A percentile compares a stretch with the other conserved stretches of the same genome.
Evolutionary conservation across 2,113 vertebrate species (phyloP).

Genomic region (Hypomesus transpacificus): DNA sequence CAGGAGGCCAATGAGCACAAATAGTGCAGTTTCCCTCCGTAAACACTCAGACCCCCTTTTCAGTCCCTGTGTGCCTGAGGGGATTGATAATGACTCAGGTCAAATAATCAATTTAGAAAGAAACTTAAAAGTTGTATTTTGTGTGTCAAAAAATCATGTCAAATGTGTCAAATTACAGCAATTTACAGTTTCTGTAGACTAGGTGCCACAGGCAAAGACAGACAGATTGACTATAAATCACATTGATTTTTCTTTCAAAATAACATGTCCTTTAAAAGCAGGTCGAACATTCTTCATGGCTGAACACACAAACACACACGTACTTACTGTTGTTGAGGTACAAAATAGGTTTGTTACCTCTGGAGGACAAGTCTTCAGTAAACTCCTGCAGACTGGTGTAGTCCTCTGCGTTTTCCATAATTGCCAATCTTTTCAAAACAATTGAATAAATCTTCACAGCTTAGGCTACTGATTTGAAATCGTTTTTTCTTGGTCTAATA

Average conservation of each 20-base stretch:
- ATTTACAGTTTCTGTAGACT: not conserved
- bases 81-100: constrained; percentile 34
- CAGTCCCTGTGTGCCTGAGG: constrained; percentile 56
- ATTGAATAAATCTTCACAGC: too few species aligned
- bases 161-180: not conserved
- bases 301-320: constrained; percentile 2
- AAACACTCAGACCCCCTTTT: constrained; percentile 40
- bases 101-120: not conserved
- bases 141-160: not conserved
- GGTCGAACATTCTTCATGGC: constrained; percentile 1
- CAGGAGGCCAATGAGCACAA: constrained; percentile 59
- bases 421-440: not conserved
- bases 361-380: constrained; percentile 31
- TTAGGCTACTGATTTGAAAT: too few species aligned
- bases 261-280: constrained; percentile 2
- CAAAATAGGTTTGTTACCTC: constrained; percentile 40
- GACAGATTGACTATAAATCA: constrained; percentile 13
- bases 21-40: constrained; percentile 44
- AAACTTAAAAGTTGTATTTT: too few species aligned
- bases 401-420: constrained; percentile 50
- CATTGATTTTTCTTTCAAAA: constrained; percentile 17
- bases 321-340: constrained; percentile 25
- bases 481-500: not conserved
- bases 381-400: constrained; percentile 57
- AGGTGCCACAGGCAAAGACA: not conserved